Evolutionary conservation across 1,140 invertebrate genomes (phyloP), one percentile per base, ranked within the genome.

Genomic region (Euura lappo): DNA sequence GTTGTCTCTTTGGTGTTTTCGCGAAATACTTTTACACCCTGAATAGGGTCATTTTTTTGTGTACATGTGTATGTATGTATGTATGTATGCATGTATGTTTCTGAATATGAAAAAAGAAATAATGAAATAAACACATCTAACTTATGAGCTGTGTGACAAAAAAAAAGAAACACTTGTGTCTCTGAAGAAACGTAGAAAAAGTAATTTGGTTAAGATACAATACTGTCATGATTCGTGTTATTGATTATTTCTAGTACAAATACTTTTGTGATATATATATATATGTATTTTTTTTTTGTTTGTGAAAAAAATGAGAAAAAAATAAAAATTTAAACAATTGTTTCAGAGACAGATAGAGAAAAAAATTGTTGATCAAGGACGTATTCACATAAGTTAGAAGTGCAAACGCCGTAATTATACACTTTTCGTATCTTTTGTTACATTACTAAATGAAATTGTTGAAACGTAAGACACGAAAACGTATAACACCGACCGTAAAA

Each of bases 1-100:
- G 46, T 71, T 42, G 64, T 70, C 75, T 74, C 75, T 76, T 74
- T 74, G 75, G 75, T 76, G 72, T 76, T 74, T 69, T 69, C 44
- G 67, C n/a, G 68, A 72, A 72, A 68, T 66, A n/a, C 42, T 69
- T 72, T 67, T 72, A 42, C 28, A 64, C 47, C 60, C 11, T 10
- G 44, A 71, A 28, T 28, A 28, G 28, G 28, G 28, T 28, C 28
- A 28, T 28, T 28, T 28, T 28, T 28, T 28, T 28, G 28, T 28
- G 28, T 28, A 28, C 28, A 28, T 28, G 28, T 28, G 28, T 28
- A 28, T 28, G 28, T 28, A 28, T 28, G 28, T 28, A 28, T 28
- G 28, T 28, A 28, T 28, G 28, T 28, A 28, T 28, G 28, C 1
- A 28, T 28, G 28, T 28, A 28, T 28, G 28, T 28, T 28, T 1